Evolutionary conservation across 2,113 vertebrate genomes (phyloP), one percentile per base, ranked within the genome.

Genomic region (Corydoras sp.): DNA sequence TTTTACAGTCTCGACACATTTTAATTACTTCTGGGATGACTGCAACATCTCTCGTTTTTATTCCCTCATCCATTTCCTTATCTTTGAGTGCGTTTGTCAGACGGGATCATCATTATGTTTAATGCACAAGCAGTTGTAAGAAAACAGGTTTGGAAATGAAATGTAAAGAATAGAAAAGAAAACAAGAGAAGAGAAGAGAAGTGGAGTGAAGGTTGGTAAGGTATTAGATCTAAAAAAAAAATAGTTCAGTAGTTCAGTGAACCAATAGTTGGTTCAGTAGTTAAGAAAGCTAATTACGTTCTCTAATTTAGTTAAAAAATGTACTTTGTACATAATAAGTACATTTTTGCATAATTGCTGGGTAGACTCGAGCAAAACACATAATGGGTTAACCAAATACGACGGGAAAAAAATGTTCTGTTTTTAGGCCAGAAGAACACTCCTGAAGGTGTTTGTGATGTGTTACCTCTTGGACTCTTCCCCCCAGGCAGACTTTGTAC

Each of bases 401-500:
- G 10, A 61, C 56, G 58, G 65, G 24, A 68, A 68, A 62, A 58
- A 32, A 10, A 68, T 56, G 59, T 59, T 43, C 43, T 76, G 63
- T 74, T 77, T 77, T 65, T 67, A 62, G 75, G 77, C 60, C 51
- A 77, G 58, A 62, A 61, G 63, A 75, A 77, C 58, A 18, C 60
- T 64, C 79, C 79, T 18, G 49, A 61, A 70, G 69, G 76, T 73
- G 67, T 74, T 62, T 70, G 66, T 51, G 50, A 50, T 65, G 60
- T 68, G 65, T 75, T 73, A 70, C 54, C 67, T 76, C 77, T 58
- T 72, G 68, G 58, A 35, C 58, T 73, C 64, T 70, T 43, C 35
- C 65, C 76, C 78, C 71, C 65, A 77, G 75, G 77, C 77, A 79
- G 48, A 76, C 72, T 75, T 74, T 80, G 81, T 80, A 81, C 76